Base-by-base conservation (phyloP, 2,797 vertebrate species). In the Linurgus olivaceus region DNA sequence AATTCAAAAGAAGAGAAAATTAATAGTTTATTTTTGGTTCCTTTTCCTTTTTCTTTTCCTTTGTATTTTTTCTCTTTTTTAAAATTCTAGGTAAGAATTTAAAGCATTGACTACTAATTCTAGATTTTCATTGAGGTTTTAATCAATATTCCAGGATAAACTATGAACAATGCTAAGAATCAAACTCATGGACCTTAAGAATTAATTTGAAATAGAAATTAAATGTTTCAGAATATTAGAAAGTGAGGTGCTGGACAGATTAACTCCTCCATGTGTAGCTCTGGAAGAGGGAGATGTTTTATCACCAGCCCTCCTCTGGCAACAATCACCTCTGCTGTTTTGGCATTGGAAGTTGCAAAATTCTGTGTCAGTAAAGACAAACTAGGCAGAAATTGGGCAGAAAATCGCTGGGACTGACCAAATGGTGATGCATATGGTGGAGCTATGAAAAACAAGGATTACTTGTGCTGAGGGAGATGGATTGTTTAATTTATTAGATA, bases 41-140 rank as follows among this genome's bases (percentile, higher is more conserved):
- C 1, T 57, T 59, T 38, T 28, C 6, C 17, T 44, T 59, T 38
- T 28, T 6, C 17, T 44, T 38, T 38, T 38, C 37, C 12, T 38
- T 33, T 5, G 2, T 61, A 3, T 5, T 1, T 35, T 37, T 13
- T 19, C 0, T 11, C 7, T 17, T 42, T 31, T 18, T 45, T 16
- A 1, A 4, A 20, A 15, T 40, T 70, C 6, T 58, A 5, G 3
- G 3, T 52, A 83, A 79, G 20, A 42, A 42, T 18, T 42, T 42
- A 42, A 42, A 42, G 40, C 40, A 48, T 38, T 83, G 21, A n/a
- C 13, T 35, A 65, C 0, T 42, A 45, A 37, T 57, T 58, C 21
- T 58, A 50, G 20, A 11, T 54, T 77, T 62, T 62, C 4, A 35
- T 54, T 51, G 47, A 58, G 4, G 1, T 71, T 63, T 20, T 29